phyloP scores from a whole-genome alignment of 2,797 vertebrate genomes.

The Hapalemur alaotrensis region DNA sequence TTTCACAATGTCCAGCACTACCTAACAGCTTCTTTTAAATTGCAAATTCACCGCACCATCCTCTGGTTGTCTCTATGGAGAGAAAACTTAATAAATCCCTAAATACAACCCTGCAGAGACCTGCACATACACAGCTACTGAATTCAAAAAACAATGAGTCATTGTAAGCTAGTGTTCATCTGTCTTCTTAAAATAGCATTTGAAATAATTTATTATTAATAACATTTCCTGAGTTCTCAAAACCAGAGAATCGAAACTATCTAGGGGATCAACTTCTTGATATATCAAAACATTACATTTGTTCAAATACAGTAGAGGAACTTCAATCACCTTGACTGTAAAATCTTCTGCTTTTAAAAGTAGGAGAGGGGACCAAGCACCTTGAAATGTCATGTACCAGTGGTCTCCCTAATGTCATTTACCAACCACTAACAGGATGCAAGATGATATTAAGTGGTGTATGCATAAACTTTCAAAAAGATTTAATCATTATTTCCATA shows the following conservation, averaged over 20 bases:
- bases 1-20: neutral
- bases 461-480: neutral
- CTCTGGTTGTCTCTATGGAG: neutral
- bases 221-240: conserved; percentile 61
- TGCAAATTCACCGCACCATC: neutral
- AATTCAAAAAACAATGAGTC: conserved; percentile 62
- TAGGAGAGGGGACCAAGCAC: neutral
- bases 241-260: conserved; percentile 69
- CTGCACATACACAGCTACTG: neutral
- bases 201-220: conserved; percentile 73
- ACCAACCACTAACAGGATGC: neutral
- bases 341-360: conserved; percentile 27
- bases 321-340: neutral
- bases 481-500: neutral
- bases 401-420: neutral
- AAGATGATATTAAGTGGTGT: neutral
- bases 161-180: conserved; percentile 34
- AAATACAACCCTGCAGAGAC: conserved; percentile 25
- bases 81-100: conserved; percentile 56
- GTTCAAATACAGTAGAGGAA: conserved; percentile 6
- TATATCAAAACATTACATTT: neutral
- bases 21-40: neutral
- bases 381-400: neutral
- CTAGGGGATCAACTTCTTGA: neutral
- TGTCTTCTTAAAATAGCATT: conserved; percentile 36